Percentiles rank a stretch among this genome's conserved stretches.
phyloP scores from a whole-genome alignment of 2,797 vertebrate species.

The Rallus crepitans region DNA sequence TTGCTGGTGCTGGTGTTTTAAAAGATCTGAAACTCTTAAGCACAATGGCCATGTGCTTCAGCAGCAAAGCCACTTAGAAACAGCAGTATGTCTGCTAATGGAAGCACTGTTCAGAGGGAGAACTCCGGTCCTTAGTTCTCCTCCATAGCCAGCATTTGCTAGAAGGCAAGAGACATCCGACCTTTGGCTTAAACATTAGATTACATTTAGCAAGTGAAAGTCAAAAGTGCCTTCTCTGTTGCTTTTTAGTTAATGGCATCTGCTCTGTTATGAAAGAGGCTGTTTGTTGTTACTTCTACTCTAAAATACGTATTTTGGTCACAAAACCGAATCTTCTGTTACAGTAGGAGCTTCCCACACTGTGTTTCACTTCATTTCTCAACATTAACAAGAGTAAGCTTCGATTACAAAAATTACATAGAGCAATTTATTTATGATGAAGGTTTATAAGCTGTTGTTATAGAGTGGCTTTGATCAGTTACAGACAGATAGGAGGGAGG shows the following conservation, averaged over 20 bases:
- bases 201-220: background rate
- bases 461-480: background rate
- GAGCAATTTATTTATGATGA: background rate
- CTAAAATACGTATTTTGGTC: background rate
- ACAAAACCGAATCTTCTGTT: background rate
- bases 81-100: slow-evolving; percentile 54
- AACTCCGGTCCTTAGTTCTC: background rate
- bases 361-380: background rate
- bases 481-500: background rate
- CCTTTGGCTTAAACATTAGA: slow-evolving; percentile 36
- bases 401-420: background rate
- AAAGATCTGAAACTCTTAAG: slow-evolving; percentile 45
- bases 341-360: background rate
- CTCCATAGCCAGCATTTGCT: slow-evolving; percentile 16
- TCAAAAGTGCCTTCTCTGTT: slow-evolving; percentile 18
- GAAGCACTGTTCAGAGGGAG: slow-evolving; percentile 66
- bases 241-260: slow-evolving; percentile 15
- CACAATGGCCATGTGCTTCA: background rate
- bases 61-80: slow-evolving; percentile 42
- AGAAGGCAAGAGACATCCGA: slow-evolving; percentile 36
- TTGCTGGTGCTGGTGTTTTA: background rate
- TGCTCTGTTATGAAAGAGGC: background rate
- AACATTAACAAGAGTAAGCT: background rate
- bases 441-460: background rate
- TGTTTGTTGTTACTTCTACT: background rate